These are phyloP conservation scores for Sebastes ruberrimus DNA, from an alignment of 2,797 vertebrate species.

Conservation along the genomic window DNA sequence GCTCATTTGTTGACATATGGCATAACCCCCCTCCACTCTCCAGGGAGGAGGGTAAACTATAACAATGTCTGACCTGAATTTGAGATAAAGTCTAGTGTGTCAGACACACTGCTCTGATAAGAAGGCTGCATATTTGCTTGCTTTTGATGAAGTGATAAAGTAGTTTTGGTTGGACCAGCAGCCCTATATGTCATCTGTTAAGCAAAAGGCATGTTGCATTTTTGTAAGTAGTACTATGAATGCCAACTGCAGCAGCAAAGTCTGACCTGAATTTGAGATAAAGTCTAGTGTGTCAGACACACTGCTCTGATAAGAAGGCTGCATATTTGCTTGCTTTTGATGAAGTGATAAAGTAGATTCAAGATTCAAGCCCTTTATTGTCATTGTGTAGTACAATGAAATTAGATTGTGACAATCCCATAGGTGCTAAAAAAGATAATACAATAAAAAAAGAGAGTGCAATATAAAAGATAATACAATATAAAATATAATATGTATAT, in stretches of 20 bases:
- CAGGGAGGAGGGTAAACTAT: slow-evolving; percentile 34
- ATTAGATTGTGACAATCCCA: too few species aligned
- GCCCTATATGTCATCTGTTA: background rate
- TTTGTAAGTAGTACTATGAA: background rate
- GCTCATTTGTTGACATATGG: slow-evolving; percentile 73
- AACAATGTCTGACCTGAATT: slow-evolving; percentile 80
- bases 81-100: slow-evolving; percentile 55
- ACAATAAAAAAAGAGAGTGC: too few species aligned
- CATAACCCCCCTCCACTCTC: slow-evolving; percentile 56
- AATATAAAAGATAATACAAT: too few species aligned
- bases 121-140: background rate
- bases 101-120: slow-evolving; percentile 30
- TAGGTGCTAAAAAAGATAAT: too few species aligned
- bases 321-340: background rate
- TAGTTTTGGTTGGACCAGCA: background rate
- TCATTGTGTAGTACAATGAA: too few species aligned
- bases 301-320: slow-evolving; percentile 26
- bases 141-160: slow-evolving; percentile 29
- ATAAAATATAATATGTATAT: too few species aligned
- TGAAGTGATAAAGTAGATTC: slow-evolving; percentile 21
- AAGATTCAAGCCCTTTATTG: too few species aligned
- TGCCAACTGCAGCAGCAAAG: slow-evolving; percentile 44
- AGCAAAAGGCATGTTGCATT: background rate
- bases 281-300: slow-evolving; percentile 44
- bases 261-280: slow-evolving; percentile 76